Conservation (phyloP, 2,797 vertebrate genomes). For the Enteromius anoplus region DNA sequence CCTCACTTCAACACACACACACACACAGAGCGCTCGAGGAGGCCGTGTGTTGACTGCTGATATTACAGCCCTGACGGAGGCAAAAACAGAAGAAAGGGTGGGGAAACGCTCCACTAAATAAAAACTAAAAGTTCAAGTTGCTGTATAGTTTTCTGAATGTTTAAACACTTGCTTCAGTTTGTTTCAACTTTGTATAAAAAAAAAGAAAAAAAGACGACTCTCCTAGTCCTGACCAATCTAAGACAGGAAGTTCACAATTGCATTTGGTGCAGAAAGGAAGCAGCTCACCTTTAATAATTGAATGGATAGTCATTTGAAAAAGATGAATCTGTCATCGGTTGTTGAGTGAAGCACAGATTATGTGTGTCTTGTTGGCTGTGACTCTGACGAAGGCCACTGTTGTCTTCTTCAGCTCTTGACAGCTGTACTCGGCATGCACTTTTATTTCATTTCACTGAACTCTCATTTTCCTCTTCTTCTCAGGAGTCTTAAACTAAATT, state of each 20-base stretch:
- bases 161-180: background rate
- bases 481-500: background rate
- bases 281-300: background rate
- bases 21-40: background rate
- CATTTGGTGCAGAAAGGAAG: background rate
- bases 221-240: background rate
- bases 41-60: constrained; percentile 7
- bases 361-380: background rate
- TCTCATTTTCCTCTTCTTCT: background rate
- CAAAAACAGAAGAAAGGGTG: background rate
- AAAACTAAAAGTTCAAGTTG: background rate
- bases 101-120: background rate
- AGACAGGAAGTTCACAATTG: background rate
- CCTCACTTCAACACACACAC: background rate
- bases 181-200: background rate
- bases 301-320: background rate
- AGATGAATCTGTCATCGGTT: background rate
- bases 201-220: too few relatives aligned
- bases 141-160: background rate
- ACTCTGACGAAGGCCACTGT: background rate
- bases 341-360: background rate
- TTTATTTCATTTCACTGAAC: constrained; percentile 1
- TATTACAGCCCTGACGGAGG: constrained; percentile 1
- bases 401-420: background rate
- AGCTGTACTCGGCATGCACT: background rate